Evolutionary conservation across 1,140 invertebrate genomes (phyloP), one percentile per base, ranked within the genome.

Genomic region (Drosophila nebulosa): DNA sequence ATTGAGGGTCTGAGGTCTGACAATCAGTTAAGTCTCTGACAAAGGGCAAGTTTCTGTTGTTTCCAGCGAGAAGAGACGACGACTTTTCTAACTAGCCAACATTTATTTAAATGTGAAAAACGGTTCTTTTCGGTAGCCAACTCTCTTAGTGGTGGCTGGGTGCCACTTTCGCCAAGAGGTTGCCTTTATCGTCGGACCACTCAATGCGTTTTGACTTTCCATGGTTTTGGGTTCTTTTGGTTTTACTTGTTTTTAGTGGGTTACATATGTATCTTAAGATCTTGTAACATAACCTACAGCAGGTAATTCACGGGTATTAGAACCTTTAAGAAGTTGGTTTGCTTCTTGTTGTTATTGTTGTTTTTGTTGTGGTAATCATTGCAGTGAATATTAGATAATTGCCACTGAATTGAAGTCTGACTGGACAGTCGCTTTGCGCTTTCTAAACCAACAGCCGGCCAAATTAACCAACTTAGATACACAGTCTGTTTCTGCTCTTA

Each of bases 81-180:
- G 53, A 62, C 55, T 74, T 69, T 63, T 78, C 58, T 68, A 74
- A 67, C 51, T 64, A 74, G 56, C 57, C 55, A 66, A 61, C 35
- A 51, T 67, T 75, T 68, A 68, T 78, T 78, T 72, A 64, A 65
- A 73, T 76, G 64, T 64, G 69, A 51, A 67, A 72, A 78, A 78
- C 76, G 73, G 76, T 78, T 76, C 76, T 78, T 78, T 75, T 67
- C 57, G 51, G 30, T 63, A 50, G 46, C 16, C 46, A 69, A 53
- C 27, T 59, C 18, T 21, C 16, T 18, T 60, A 24, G n/a, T 35
- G 22, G 21, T 42, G 35, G 14, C 57, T 18, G n/a, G 21, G 7
- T 26, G 21, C 57, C 64, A 75, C 75, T 78, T 78, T 78, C 75
- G 64, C 69, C 74, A 27, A 18, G 10, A 26, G 42, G 51, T 42